These are phyloP conservation scores for Eucera pruinosa DNA, from an alignment of 2,888 invertebrate species.

Conservation along the genomic window DNA sequence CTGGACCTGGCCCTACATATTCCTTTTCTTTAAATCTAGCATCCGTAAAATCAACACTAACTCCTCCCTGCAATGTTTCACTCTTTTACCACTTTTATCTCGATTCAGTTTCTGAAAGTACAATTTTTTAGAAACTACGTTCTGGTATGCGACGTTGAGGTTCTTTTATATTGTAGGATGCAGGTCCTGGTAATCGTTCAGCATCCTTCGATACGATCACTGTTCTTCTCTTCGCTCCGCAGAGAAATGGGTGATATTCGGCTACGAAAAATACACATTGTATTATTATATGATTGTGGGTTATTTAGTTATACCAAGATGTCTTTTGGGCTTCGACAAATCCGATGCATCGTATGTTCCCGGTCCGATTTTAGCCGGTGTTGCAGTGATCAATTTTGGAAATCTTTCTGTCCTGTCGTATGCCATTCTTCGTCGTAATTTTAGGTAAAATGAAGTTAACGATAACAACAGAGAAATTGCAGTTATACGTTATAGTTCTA, in stretches of 20 bases:
- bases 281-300: neutral
- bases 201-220: slow-evolving; percentile 55
- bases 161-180: slow-evolving; percentile 58
- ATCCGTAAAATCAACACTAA: slow-evolving; percentile 73
- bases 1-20: slow-evolving; percentile 60
- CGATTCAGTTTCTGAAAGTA: too few relatives aligned
- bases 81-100: slow-evolving; percentile 15
- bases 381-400: slow-evolving; percentile 56
- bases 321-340: slow-evolving; percentile 47
- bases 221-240: slow-evolving; percentile 62
- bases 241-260: slow-evolving; percentile 64
- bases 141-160: slow-evolving; percentile 67
- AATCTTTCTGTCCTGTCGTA: slow-evolving; percentile 64
- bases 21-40: slow-evolving; percentile 57
- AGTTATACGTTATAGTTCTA: neutral
- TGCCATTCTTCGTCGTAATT: slow-evolving; percentile 59
- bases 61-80: slow-evolving; percentile 73
- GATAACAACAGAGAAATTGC: neutral
- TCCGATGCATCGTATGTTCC: slow-evolving; percentile 67
- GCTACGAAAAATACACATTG: neutral
- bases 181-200: slow-evolving; percentile 65
- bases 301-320: slow-evolving; percentile 54
- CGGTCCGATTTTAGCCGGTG: slow-evolving; percentile 65
- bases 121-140: slow-evolving; percentile 60
- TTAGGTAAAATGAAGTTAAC: neutral